A percentile compares a stretch with the other conserved stretches of the same genome.
Evolutionary conservation across 2,797 vertebrate species (phyloP).

Genomic region (Holocentrus rufus): DNA sequence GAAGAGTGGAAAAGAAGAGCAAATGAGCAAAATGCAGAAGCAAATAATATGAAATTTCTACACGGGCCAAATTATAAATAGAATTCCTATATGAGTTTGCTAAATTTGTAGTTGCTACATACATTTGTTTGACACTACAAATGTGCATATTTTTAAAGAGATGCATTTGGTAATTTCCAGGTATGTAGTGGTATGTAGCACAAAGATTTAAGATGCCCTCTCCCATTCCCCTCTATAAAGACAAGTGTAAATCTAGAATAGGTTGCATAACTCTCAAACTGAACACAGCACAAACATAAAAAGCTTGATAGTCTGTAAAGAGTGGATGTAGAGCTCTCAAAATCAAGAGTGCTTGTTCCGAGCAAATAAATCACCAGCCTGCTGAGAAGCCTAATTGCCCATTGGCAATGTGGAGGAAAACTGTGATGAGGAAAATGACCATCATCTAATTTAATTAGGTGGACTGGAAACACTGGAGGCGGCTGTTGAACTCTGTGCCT

Average conservation of each 20-base stretch:
- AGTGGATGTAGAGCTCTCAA: not conserved
- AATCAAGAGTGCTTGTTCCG: not conserved
- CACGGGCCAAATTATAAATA: conserved; percentile 29
- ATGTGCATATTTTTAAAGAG: conserved; percentile 42
- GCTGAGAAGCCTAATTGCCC: not conserved
- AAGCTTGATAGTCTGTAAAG: too few species aligned
- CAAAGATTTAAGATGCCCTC: not conserved
- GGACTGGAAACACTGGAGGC: too few species aligned
- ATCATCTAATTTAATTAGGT: too few species aligned
- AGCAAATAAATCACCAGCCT: not conserved
- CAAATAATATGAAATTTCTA: conserved; percentile 47
- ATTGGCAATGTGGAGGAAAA: not conserved
- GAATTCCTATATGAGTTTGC: conserved; percentile 39
- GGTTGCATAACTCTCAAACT: not conserved
- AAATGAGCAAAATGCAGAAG: conserved; percentile 58
- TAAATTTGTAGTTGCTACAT: conserved; percentile 41
- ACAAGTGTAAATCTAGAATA: not conserved
- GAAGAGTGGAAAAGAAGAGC: conserved; percentile 40
- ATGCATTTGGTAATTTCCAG: conserved; percentile 24
- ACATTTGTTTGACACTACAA: conserved; percentile 40
- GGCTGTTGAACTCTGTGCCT: conserved; percentile 1
- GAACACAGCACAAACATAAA: not conserved
- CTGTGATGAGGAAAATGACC: not conserved
- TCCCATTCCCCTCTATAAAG: not conserved
- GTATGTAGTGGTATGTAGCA: not conserved